These are phyloP conservation scores for Erythrolamprus reginae DNA, from an alignment of 2,113 vertebrate genomes.

Conservation along the genomic window DNA sequence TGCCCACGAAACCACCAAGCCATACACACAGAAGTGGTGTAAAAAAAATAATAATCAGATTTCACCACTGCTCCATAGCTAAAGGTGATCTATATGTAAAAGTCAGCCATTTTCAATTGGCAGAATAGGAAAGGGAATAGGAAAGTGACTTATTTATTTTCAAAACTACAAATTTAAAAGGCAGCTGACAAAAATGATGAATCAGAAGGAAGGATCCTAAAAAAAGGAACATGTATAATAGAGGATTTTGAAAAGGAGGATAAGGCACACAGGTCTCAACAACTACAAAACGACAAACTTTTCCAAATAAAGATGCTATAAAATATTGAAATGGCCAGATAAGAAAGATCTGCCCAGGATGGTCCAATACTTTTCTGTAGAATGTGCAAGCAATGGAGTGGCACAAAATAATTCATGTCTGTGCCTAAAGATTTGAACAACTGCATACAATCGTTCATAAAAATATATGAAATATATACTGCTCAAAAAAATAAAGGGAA, in stretches of 20 bases:
- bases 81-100: neutral
- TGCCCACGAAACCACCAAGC: no score
- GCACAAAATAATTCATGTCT: neutral
- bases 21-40: no score
- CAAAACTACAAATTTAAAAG: neutral
- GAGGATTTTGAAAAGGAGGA: neutral
- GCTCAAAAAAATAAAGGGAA: no score
- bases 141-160: neutral
- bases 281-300: neutral
- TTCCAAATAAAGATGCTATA: neutral
- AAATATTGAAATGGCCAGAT: neutral
- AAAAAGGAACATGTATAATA: neutral
- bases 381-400: neutral
- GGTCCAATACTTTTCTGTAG: neutral
- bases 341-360: neutral
- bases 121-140: neutral
- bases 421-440: neutral
- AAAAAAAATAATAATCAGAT: no score
- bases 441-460: neutral
- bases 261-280: neutral
- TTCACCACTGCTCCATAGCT: neutral
- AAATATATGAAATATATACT: neutral
- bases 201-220: neutral
- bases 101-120: neutral
- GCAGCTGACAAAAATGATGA: neutral